These are phyloP conservation scores for Phasia obesa DNA, from an alignment of 2,888 invertebrate genomes.

Conservation along the genomic window DNA sequence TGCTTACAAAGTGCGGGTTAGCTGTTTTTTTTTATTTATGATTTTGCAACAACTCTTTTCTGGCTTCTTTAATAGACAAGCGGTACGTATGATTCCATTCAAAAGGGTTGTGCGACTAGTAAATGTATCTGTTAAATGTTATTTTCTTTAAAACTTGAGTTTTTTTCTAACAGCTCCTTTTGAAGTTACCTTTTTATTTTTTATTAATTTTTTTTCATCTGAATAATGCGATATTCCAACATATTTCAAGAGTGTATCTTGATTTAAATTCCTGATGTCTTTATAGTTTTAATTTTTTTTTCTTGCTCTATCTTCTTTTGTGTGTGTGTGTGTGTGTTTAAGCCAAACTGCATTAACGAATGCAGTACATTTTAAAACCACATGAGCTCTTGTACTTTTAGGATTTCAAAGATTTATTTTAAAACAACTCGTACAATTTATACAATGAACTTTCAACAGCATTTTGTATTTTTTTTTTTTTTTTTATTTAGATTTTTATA, in stretches of 20 bases:
- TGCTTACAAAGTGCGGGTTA: constrained; percentile 22
- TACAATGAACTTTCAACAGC: constrained; percentile 57
- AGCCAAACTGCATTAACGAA: constrained; percentile 26
- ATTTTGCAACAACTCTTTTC: constrained; percentile 37
- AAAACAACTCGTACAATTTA: constrained; percentile 58
- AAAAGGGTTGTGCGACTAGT: constrained; percentile 1
- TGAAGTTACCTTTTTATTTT: not conserved
- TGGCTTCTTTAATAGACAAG: constrained; percentile 45
- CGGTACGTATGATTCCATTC: not conserved
- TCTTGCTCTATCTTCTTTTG: not conserved
- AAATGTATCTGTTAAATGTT: too few relatives aligned
- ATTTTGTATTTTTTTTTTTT: constrained; percentile 9
- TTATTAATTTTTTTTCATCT: not conserved
- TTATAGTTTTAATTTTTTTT: constrained; percentile 35
- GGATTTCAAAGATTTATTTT: constrained; percentile 64
- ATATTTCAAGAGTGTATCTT: constrained; percentile 51
- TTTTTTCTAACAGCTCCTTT: not conserved
- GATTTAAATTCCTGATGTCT: constrained; percentile 55
- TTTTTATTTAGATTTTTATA: not conserved
- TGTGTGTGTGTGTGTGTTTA: constrained; percentile 3
- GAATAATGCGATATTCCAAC: constrained; percentile 46
- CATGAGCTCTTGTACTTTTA: constrained; percentile 65
- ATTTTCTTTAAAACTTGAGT: not conserved
- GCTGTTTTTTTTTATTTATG: not conserved
- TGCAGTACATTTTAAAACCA: constrained; percentile 52